Base-by-base conservation (phyloP, 2,797 vertebrate genomes). In the Hozukius guyotensis region DNA sequence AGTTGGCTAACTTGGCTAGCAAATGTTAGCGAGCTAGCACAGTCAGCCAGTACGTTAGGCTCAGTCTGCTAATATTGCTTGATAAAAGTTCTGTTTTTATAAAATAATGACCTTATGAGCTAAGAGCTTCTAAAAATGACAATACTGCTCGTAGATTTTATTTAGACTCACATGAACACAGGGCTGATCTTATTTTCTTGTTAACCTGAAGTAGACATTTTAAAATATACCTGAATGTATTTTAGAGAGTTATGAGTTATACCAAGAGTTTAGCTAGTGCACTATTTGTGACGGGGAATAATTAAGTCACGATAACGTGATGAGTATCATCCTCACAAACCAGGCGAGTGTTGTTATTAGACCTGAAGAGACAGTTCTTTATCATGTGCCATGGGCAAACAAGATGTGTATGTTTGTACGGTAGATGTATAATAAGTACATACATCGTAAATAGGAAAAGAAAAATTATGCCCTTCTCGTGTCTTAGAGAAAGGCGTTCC, bases 51-150 rank as follows among this genome's bases (percentile, higher is more conserved):
- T 36, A 69, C 2, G 5, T 73, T 8, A 5, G 22, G 31, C 16
- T 65, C 22, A 2, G 53, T 56, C 36, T 77, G 36, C 5, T 29
- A n/a, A 70, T 80, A 85, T 80, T 87, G 78, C 70, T 87, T 52
- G 27, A 59, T 36, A 34, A 76, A 59, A 72, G 34, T 67, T 76
- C 1, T 56, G 25, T 66, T 64, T 55, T 72, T 18, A 13, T 31
- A 60, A 69, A 78, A 70, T 25, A 72, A 72, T 29, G 16, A 32
- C 59, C 71, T 31, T 7, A 27, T 27, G 22, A 57, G 14, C 8
- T 14, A 31, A 49, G 24, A 65, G 20, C 22, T 32, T 81, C 6
- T 34, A 27, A 52, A 61, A 72, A 63, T 57, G 12, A 72, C 14
- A 66, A 57, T 16, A 32, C 6, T 53, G 57, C 32, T 61, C 24